Base-by-base conservation (phyloP, 2,797 vertebrate species). In the Clarias pachynema region DNA sequence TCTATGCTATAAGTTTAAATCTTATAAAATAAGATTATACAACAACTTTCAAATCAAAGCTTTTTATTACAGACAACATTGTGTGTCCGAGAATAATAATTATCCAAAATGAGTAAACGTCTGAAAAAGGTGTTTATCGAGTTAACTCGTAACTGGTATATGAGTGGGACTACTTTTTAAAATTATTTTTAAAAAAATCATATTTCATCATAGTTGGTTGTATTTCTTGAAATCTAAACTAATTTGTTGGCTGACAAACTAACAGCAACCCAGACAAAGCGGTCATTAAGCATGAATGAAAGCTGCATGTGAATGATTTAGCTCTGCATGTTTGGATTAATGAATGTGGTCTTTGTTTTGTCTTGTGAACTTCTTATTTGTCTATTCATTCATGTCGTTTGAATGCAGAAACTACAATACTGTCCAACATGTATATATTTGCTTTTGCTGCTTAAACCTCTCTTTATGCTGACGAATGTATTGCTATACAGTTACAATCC, bases 261-360 rank as follows among this genome's bases (percentile, higher is more conserved):
- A 59, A 59, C 53, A 78, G 16, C 18, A 15, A 77, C 16, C 49
- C 73, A 22, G 26, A 56, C n/a, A 22, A 18, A 4, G 59, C 14
- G 16, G 22, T 79, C 15, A 40, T 63, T 40, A 18, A 44, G 24
- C 14, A 63, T 79, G 59, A 63, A 79, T 63, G 59, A 63, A 79
- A 18, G 78, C 78, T 44, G 59, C 44, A 9, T 49, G 20, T 16
- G 14, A 15, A 65, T 79, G 24, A 29, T 49, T 49, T 24, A 63
- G 15, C 24, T 80, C 78, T 65, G 59, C 18, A 65, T 49, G 60
- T 49, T n/a, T 0, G 15, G 26, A n/a, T 49, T 65, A 20, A 65
- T 49, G 37, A 80, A 80, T 49, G 59, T 26, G 60, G 78, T 16
- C 60, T 44, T 80, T 80, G 78, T 80, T 65, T 65, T 29, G 34